These are phyloP conservation scores for Cuculus canorus DNA, from an alignment of 2,797 vertebrate genomes.

Conservation along the genomic window DNA sequence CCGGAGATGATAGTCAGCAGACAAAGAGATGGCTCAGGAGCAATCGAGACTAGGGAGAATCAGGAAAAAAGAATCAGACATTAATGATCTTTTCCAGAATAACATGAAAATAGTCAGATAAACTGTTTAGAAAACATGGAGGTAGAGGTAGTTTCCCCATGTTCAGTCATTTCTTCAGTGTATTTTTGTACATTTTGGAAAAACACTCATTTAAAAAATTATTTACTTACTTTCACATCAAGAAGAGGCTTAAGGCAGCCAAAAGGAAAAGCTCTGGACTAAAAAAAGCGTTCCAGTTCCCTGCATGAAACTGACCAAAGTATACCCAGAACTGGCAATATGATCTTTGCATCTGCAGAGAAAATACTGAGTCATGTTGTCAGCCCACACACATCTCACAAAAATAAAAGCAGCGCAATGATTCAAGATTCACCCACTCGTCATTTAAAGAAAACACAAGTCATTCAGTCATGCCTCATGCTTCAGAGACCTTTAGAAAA, in stretches of 20 bases:
- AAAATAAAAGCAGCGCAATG: constrained; percentile 78
- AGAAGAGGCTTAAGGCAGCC: background rate
- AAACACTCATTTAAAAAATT: background rate
- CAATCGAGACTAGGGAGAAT: background rate
- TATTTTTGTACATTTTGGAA: background rate
- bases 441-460: constrained; percentile 76
- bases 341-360: constrained; percentile 71
- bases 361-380: constrained; percentile 82
- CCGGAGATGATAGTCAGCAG: background rate
- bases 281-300: constrained; percentile 49
- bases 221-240: background rate
- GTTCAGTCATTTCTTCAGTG: background rate
- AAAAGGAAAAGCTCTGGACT: constrained; percentile 48
- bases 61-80: background rate
- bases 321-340: constrained; percentile 71
- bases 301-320: constrained; percentile 65
- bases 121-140: background rate
- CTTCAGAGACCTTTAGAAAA: constrained; percentile 71
- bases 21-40: background rate
- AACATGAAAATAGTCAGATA: background rate
- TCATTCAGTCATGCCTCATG: constrained; percentile 67
- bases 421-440: constrained; percentile 78
- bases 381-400: constrained; percentile 75
- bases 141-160: background rate
- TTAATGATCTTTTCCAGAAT: background rate